A percentile compares a stretch with the other conserved stretches of the same genome.
phyloP scores from a whole-genome alignment of 92 coral and sea anemone genomes.

The Porites evermanni region DNA sequence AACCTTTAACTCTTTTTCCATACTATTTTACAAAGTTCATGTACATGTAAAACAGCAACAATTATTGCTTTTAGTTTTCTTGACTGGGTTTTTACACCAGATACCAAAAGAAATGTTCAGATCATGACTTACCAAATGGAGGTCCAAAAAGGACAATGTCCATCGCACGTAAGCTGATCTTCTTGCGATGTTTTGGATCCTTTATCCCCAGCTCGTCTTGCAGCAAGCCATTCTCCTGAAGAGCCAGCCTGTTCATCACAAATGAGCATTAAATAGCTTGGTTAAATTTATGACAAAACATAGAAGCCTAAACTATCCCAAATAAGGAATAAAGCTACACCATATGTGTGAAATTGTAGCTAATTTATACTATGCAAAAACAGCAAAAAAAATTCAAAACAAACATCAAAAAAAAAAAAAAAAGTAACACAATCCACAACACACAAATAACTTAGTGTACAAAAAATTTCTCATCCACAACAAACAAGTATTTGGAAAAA shows the following conservation, averaged over 20 bases:
- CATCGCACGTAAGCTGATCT: conserved; percentile 95
- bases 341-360: conserved; percentile 12
- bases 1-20: no score
- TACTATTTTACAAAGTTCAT: no score
- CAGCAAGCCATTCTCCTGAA: conserved; percentile 82
- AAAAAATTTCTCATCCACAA: neutral
- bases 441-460: neutral
- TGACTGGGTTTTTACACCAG: no score
- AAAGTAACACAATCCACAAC: neutral
- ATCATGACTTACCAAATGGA: conserved; percentile 66
- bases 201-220: conserved; percentile 80
- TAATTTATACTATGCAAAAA: conserved; percentile 13
- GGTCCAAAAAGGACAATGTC: conserved; percentile 97
- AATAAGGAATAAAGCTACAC: conserved; percentile 48
- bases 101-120: neutral
- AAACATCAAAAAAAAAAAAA: neutral
- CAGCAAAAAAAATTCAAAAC: neutral
- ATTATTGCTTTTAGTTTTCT: neutral
- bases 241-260: conserved; percentile 79
- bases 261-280: conserved; percentile 9
- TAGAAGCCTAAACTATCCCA: conserved; percentile 47
- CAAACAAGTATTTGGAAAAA: neutral
- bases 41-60: neutral
- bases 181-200: conserved; percentile 92
- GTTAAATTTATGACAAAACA: conserved; percentile 31